Evolutionary conservation across 2,888 invertebrate genomes (phyloP), one percentile per base, ranked within the genome.

Genomic region (Brachynemurus nebulosus): DNA sequence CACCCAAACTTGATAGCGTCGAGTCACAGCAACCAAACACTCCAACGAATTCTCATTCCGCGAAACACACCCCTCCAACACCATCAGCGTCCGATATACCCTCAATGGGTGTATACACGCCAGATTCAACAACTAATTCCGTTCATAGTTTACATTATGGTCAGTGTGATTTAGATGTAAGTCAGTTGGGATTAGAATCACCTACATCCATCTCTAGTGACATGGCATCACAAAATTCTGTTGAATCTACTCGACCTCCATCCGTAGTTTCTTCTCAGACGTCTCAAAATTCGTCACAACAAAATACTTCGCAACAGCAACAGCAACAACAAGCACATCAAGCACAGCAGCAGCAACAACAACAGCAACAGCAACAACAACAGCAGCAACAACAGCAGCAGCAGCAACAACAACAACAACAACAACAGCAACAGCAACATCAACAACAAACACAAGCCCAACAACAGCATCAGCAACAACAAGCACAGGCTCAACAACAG

Each of bases 191-290:
- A 1, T 66, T 92, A 50, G 91, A 91, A 60, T 90, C 91, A 0
- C 90, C 92, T 0, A 81, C 86, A 0, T 86, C 88, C 33, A 88
- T 91, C 52, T 81, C 86, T 1, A 86, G 83, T 38, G 89, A 91
- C 60, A 74, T 90, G 64, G 80, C 83, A 7, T 80, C 79, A 1
- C 86, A 86, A 53, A 78, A 74, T 57, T 72, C 79, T 1, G 74
- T 76, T 1, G 79, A 80, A 52, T 67, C 68, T 25, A 66, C 66
- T 4, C 64, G 71, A n/a, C 71, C 76, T 4, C 71, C 74, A 0
- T 75, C 74, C 39, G 72, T 72, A 1, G 59, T 74, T 14, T 68
- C 72, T 1, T 65, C 64, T 53, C 58, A 61, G 53, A 42, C 53
- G 53, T 33, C 49, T 25, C 48, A 55, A 45, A 48, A 54, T 36